phyloP scores from a whole-genome alignment of 2,113 vertebrate species.

The Lepidothrix coronata region DNA sequence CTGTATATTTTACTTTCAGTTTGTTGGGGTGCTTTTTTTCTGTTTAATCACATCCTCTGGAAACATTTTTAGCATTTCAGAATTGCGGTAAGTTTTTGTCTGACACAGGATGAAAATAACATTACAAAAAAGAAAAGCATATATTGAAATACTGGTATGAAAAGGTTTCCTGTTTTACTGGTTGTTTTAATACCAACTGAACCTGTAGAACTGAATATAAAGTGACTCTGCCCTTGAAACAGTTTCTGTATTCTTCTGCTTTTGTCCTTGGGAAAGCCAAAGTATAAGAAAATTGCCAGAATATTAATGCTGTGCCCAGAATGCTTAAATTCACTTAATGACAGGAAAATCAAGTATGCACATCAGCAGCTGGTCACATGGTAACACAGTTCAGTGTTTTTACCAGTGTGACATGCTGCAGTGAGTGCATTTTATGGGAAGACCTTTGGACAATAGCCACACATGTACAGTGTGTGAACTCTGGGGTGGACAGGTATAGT shows the following conservation, averaged over 20 bases:
- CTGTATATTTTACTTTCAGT: not conserved
- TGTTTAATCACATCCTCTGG: not conserved
- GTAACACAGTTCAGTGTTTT: not conserved
- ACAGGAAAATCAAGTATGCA: not conserved
- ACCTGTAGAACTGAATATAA: not conserved
- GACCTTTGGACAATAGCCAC: not conserved
- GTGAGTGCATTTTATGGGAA: not conserved
- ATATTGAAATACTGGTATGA: not conserved
- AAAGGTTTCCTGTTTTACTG: not conserved
- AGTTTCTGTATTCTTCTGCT: not conserved
- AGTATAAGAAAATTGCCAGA: not conserved
- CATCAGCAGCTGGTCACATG: not conserved
- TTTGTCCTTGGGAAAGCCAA: not conserved
- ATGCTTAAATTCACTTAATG: not conserved
- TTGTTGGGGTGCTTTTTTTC: not conserved
- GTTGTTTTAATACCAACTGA: not conserved
- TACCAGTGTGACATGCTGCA: not conserved
- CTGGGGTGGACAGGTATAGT: not conserved
- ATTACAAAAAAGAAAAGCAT: not conserved
- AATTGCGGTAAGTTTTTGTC: not conserved
- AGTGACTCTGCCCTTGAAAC: not conserved
- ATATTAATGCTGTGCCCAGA: not conserved
- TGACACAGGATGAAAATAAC: not conserved
- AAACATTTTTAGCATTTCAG: not conserved
- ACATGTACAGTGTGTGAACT: not conserved